Base-by-base conservation (phyloP, 2,797 vertebrate genomes). In the Garrulus glandarius region DNA sequence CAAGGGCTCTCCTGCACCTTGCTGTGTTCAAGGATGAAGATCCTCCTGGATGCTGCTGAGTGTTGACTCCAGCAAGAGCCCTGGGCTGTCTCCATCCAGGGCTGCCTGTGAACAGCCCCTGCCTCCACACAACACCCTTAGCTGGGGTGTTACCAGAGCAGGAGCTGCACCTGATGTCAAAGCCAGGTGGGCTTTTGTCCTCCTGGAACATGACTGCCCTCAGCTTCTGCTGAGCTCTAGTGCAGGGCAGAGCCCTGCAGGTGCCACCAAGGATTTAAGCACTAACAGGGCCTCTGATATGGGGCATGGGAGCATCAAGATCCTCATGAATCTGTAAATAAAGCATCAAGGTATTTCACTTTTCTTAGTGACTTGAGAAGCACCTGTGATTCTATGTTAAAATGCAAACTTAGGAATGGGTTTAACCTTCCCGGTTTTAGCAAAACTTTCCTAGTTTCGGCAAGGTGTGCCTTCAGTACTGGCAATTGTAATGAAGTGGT, bases 241-340 rank as follows among this genome's bases (percentile, higher is more conserved):
- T 10, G 52, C 59, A n/a, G 57, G 63, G 57, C 41, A 44, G n/a
- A 69, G n/a, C 13, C 59, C 91, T 29, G 32, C 27, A 46, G 49
- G 37, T 22, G 32, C 46, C 60, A 49, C 55, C 29, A 47, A 36
- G 55, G 57, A 22, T 22, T 44, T 23, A 5, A 61, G 24, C 2
- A 1, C n/a, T 30, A 11, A 29, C 0, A 1, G 23, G 23, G 36
- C 22, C 70, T 75, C 82, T 65, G 20, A 26, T 8, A 30, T 3
- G 11, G 17, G 32, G 44, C 7, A 7, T 2, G 13, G 39, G 36
- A 70, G 26, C 16, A 60, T 17, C 53, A 46, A 27, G 20, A 15
- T 26, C 32, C 34, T 43, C 24, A 39, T 2, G 39, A 69, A 50
- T 12, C 22, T 39, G 30, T 75, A 59, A 79, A 63, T 7, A 44